A percentile compares a stretch with the other conserved stretches of the same genome.
Evolutionary conservation across 2,113 vertebrate genomes (phyloP).

Genomic region (Thymallus thymallus): DNA sequence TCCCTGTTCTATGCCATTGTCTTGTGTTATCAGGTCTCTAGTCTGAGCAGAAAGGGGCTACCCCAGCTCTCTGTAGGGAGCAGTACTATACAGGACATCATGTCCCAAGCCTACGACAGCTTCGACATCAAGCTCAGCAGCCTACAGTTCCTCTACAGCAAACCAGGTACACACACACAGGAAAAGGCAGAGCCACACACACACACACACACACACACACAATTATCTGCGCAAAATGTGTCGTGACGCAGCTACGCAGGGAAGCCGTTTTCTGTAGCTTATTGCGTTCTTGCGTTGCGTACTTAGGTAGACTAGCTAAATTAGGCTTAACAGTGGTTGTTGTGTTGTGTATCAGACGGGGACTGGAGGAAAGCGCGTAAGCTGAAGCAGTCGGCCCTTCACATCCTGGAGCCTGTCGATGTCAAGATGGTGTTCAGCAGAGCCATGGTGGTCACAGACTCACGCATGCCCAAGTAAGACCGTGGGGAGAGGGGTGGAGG

Average conservation of each 20-base stretch:
- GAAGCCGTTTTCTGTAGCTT: not conserved
- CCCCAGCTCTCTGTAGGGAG: slow-evolving; percentile 77
- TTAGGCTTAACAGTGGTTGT: too few relatives aligned
- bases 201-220: not conserved
- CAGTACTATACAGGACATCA: slow-evolving; percentile 89
- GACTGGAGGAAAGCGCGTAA: slow-evolving; percentile 91
- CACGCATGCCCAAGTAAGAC: slow-evolving; percentile 91
- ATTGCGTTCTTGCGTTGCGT: too few relatives aligned
- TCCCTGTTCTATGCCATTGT: too few relatives aligned
- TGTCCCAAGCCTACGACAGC: slow-evolving; percentile 91
- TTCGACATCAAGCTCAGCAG: slow-evolving; percentile 92
- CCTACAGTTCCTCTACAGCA: slow-evolving; percentile 87
- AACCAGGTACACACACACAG: not conserved
- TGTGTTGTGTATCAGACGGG: slow-evolving; percentile 71
- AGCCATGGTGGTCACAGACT: slow-evolving; percentile 92
- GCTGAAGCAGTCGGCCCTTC: slow-evolving; percentile 80
- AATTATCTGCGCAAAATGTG: too few relatives aligned
- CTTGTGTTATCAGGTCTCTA: slow-evolving; percentile 64
- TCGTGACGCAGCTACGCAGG: too few relatives aligned
- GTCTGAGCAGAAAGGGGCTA: slow-evolving; percentile 81
- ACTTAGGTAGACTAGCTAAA: too few relatives aligned
- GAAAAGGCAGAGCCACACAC: not conserved
- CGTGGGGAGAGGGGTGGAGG: too few relatives aligned
- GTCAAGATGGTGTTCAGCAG: slow-evolving; percentile 87
- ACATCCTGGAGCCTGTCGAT: slow-evolving; percentile 92